Evolutionary conservation across 2,113 vertebrate species (phyloP), one percentile per base, ranked within the genome.

Genomic region (Arvicanthis niloticus): DNA sequence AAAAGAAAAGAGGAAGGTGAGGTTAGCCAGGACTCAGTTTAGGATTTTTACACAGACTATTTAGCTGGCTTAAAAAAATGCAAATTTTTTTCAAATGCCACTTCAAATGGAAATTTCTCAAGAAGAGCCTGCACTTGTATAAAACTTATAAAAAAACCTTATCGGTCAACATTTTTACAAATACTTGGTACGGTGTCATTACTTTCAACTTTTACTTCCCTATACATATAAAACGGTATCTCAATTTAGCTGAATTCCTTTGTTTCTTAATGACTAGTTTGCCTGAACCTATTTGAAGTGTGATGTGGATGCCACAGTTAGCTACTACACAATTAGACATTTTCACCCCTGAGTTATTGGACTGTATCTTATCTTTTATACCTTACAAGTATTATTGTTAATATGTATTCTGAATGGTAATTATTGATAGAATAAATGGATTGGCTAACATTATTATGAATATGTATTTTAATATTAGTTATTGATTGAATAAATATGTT

Each of bases 11-110:
- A 88, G n/a, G 80, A 95, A 96, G 70, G 81, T 89, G 95, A 92
- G 40, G 31, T 95, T 95, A 96, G 72, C 91, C 31, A 97, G 92
- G 89, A 97, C 88, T 94, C 91, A 78, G 21, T 94, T 95, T 91
- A 89, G 77, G 16, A 89, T 96, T 96, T 96, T 90, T 96, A 92
- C 68, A 40, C 73, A 85, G 95, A 97, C 94, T 92, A 96, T 95
- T 94, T 97, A 91, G 77, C 93, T 96, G 60, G 90, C 72, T 96
- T 92, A 89, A 60, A 96, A 96, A 96, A 94, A 96, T 92, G 76
- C 2, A 88, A 93, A 97, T 67, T 67, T 67, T 31, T 68, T 68
- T 68, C 67, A 68, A 67, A 68, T 68, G 72, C 89, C 78, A 89
- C 29, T 93, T 97, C 31, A 75, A 92, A 84, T 91, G 65, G n/a